A percentile compares a stretch with the other conserved stretches of the same genome.
phyloP scores from a whole-genome alignment of 2,113 vertebrate genomes.

The Sebastes fasciatus region DNA sequence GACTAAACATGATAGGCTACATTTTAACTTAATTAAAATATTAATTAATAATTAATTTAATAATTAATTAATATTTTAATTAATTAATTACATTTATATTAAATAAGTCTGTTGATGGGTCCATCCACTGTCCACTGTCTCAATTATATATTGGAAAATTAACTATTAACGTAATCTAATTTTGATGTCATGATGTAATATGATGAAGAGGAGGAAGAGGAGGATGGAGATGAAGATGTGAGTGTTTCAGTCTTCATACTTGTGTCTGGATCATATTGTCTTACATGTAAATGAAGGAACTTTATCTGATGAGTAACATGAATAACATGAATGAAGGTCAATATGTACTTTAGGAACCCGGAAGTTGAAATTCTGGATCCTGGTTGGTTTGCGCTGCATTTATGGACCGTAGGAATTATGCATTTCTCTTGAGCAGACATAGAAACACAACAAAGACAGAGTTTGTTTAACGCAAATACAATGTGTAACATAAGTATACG shows the following conservation, averaged over 20 bases:
- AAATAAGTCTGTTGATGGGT: too few species aligned
- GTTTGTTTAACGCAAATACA: neutral
- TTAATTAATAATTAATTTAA: too few species aligned
- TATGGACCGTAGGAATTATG: neutral
- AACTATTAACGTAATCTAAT: neutral
- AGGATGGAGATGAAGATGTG: neutral
- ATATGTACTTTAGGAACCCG: slow-evolving; percentile 69
- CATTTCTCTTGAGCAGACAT: rapidly evolving
- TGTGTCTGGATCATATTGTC: rapidly evolving
- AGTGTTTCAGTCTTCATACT: neutral
- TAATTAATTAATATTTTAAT: too few species aligned
- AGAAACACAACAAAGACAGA: neutral
- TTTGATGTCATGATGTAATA: neutral
- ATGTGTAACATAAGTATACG: neutral
- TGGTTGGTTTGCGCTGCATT: slow-evolving; percentile 57
- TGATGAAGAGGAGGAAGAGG: neutral
- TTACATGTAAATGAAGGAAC: neutral
- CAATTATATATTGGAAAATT: neutral
- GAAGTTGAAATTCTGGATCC: slow-evolving; percentile 72
- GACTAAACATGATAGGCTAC: too few species aligned
- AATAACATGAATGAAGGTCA: slow-evolving; percentile 1
- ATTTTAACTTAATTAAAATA: too few species aligned
- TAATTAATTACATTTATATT: too few species aligned
- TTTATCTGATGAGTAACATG: neutral
- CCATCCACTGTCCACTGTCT: neutral